Evolutionary conservation across 2,113 vertebrate species (phyloP).

Genomic region (Picathartes gymnocephalus): DNA sequence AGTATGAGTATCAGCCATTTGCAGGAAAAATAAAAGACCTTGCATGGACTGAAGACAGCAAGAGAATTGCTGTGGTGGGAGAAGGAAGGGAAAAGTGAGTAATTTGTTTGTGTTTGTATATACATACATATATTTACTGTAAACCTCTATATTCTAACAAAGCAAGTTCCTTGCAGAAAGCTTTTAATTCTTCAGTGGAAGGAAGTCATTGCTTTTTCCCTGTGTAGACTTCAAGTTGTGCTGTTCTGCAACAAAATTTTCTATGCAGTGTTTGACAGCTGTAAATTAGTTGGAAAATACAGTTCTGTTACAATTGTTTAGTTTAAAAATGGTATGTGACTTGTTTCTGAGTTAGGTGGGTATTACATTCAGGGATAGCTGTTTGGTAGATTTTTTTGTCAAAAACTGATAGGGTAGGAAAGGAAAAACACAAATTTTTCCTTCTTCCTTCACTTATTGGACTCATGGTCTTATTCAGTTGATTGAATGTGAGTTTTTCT

Average conservation of each 20-base stretch:
- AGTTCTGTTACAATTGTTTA: neutral
- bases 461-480: neutral
- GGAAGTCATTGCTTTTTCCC: neutral
- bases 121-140: neutral
- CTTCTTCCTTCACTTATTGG: neutral
- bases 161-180: neutral
- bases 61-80: conserved; percentile 91
- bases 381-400: neutral
- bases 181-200: neutral
- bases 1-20: conserved; percentile 94
- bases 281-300: neutral
- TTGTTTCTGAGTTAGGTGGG: neutral
- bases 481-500: neutral
- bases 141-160: neutral
- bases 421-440: neutral
- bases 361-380: neutral
- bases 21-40: conserved; percentile 92
- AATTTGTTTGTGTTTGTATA: neutral
- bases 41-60: conserved; percentile 95
- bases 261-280: neutral
- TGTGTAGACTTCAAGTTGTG: neutral
- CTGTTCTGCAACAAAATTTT: neutral
- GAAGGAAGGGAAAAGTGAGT: conserved; percentile 95
- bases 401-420: neutral
- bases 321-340: neutral